phyloP scores from a whole-genome alignment of 2,888 invertebrate species.

The Zootermopsis nevadensis region DNA sequence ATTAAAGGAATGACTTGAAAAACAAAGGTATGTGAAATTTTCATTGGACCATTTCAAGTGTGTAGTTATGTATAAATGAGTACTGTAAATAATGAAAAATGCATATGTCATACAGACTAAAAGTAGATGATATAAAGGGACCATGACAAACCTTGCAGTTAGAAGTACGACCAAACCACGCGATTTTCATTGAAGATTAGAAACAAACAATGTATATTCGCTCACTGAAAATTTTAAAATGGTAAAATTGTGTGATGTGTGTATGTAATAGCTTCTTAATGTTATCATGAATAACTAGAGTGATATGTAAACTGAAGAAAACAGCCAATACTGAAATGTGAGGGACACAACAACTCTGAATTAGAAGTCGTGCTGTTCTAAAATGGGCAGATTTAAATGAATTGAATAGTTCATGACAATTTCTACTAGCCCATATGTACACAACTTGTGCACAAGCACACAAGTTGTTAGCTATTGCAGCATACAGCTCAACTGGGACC shows the following conservation, averaged over 20 bases:
- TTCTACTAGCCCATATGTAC: no score
- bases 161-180: not conserved
- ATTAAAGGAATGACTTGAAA: not conserved
- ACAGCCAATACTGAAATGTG: no score
- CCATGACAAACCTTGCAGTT: not conserved
- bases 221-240: not conserved
- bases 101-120: not conserved
- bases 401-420: no score
- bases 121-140: not conserved
- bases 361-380: no score
- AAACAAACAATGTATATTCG: not conserved
- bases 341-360: no score
- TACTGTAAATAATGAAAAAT: not conserved
- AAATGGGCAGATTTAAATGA: no score
- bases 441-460: no score
- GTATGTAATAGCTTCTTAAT: not conserved
- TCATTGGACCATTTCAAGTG: not conserved
- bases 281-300: no score
- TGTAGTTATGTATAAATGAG: not conserved
- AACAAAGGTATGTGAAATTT: not conserved
- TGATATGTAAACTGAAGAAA: no score
- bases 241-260: not conserved
- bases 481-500: slow-evolving; percentile 2
- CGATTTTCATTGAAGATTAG: not conserved
- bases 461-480: not conserved